Percentiles rank a stretch among this genome's conserved stretches.
phyloP scores from a whole-genome alignment of 64 coral and sea anemone species.

The Stylophora pistillata region DNA sequence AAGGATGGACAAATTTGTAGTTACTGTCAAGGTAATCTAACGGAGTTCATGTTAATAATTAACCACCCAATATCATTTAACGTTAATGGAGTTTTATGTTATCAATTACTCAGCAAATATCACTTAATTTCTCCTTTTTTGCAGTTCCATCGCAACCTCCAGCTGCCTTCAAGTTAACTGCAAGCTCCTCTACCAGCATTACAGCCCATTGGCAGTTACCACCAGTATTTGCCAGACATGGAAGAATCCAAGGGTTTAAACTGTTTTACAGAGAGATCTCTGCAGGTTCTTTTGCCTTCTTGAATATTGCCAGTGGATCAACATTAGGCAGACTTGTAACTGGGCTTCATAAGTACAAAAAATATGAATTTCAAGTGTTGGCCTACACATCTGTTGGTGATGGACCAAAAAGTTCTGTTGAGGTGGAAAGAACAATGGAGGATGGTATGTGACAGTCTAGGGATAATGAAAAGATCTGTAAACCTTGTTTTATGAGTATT shows the following conservation, averaged over 20 bases:
- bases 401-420: not conserved
- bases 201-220: not conserved
- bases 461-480: too few relatives aligned
- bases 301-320: not conserved
- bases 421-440: not conserved
- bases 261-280: not conserved
- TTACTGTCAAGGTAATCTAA: too few relatives aligned
- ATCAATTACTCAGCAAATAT: not conserved
- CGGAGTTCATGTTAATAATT: too few relatives aligned
- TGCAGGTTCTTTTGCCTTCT: not conserved
- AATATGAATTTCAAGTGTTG: constrained; percentile 38
- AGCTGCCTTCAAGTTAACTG: not conserved
- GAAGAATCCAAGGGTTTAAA: not conserved
- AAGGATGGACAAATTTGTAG: too few relatives aligned
- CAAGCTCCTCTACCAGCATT: not conserved
- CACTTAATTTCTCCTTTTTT: too few relatives aligned
- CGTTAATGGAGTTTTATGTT: too few relatives aligned
- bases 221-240: not conserved
- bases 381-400: not conserved
- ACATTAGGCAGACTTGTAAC: not conserved
- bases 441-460: too few relatives aligned
- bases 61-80: too few relatives aligned
- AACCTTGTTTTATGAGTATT: too few relatives aligned
- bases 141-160: not conserved
- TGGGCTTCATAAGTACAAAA: not conserved